phyloP scores from a whole-genome alignment of 1,140 invertebrate genomes.

The Penaeus japonicus region DNA sequence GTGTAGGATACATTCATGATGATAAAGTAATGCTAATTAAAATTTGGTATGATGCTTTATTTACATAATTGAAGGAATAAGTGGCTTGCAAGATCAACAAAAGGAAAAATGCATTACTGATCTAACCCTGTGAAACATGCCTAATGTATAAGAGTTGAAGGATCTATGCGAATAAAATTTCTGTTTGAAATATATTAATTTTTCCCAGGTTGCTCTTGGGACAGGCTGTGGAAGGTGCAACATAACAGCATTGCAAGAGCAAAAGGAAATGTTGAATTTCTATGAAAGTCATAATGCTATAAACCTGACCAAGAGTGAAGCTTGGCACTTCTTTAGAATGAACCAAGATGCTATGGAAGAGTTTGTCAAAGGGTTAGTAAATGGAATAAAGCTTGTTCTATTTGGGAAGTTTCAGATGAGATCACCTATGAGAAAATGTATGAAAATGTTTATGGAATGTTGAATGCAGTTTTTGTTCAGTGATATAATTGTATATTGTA shows the following conservation, averaged over 20 bases:
- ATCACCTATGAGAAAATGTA: not conserved
- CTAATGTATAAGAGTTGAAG: too few species aligned
- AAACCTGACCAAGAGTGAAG: slow-evolving; percentile 8
- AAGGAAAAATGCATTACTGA: too few species aligned
- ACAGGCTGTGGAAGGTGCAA: not conserved
- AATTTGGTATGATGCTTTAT: too few species aligned
- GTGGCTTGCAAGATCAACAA: too few species aligned
- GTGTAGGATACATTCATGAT: too few species aligned
- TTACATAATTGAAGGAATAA: too few species aligned
- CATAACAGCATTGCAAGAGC: not conserved
- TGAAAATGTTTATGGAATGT: not conserved
- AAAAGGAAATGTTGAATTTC: not conserved
- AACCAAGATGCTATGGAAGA: not conserved
- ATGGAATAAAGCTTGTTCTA: too few species aligned
- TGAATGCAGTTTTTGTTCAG: too few species aligned
- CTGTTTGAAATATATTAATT: not conserved
- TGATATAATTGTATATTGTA: not conserved
- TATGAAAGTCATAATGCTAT: not conserved
- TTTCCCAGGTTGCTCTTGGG: not conserved
- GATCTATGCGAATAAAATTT: too few species aligned
- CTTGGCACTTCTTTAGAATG: slow-evolving; percentile 17
- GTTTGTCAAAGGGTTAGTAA: not conserved
- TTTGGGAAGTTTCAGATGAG: too few species aligned
- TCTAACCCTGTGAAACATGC: too few species aligned
- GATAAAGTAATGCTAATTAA: too few species aligned